Percentiles rank a stretch among this genome's conserved stretches.
Conservation (phyloP, 2,888 invertebrate genomes). For the Meteorus cinctellus region DNA sequence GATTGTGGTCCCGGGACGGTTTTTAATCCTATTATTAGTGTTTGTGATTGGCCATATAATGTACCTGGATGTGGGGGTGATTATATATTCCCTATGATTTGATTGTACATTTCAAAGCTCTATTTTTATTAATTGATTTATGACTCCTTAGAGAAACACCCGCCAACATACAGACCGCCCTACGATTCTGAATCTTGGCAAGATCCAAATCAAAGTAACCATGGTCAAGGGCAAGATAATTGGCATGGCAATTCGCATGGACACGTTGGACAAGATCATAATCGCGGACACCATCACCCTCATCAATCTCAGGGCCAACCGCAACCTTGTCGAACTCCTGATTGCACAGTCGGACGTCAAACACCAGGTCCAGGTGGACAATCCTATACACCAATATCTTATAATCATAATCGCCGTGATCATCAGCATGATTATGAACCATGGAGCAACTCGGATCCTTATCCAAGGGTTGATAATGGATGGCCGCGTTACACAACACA, state of each 20-base stretch:
- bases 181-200: neutral
- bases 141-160: constrained; percentile 33
- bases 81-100: neutral
- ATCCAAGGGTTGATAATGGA: neutral
- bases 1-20: constrained; percentile 73
- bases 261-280: constrained; percentile 45
- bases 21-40: constrained; percentile 68
- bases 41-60: constrained; percentile 72
- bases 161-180: constrained; percentile 9
- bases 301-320: constrained; percentile 37
- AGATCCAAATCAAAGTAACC: neutral
- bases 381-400: constrained; percentile 30
- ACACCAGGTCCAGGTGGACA: neutral
- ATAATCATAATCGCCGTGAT: constrained; percentile 41
- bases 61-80: constrained; percentile 64
- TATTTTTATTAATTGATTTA: neutral
- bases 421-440: constrained; percentile 33
- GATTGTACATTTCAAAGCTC: neutral
- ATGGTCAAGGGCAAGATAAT: constrained; percentile 23
- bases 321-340: constrained; percentile 29
- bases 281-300: constrained; percentile 45
- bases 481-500: neutral
- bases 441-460: constrained; percentile 12
- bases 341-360: neutral
- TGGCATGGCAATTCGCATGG: constrained; percentile 30